Evolutionary conservation across 2,113 vertebrate genomes (phyloP), one percentile per base, ranked within the genome.

Genomic region (Elaphurus davidianus): DNA sequence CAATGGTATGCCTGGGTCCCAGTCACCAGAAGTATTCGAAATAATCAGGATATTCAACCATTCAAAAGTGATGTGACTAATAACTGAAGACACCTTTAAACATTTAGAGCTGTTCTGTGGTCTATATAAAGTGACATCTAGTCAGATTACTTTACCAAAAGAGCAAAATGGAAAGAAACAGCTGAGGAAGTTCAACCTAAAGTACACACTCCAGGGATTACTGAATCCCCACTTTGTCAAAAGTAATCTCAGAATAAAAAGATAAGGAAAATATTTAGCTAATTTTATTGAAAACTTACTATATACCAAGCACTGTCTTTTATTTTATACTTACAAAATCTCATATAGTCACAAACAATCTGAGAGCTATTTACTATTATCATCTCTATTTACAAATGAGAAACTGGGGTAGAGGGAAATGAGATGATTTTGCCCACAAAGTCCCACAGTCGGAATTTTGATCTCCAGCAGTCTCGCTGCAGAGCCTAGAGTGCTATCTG

Each of bases 191-290:
- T 81, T 60, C 33, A 94, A 23, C 40, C 71, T 79, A 27, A 92
- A 88, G 14, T 85, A 82, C 4, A 85, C 47, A 95, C 14, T 64
- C 25, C 23, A 71, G 12, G 54, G 21, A 14, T 87, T 50, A 52
- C 9, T 85, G 15, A 90, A 74, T 67, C 17, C 9, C 43, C 13
- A 81, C 3, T 78, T 94, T 76, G 25, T 64, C 59, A 96, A 93
- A 97, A 97, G 81, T 12, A 97, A 93, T 91, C 33, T 88, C 30
- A 76, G 36, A 59, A 57, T 92, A 74, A 95, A 95, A 96, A 27
- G 8, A n/a, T 7, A 45, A 52, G 9, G 30, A 74, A 81, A 90
- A 62, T 74, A 76, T 23, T 62, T 57, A 62, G 67, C 50, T 74
- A 76, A 59, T 94, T 96, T 88, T 95, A 90, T 54, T 79, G 67